These are phyloP conservation scores for Gymnorhina tibicen DNA, from an alignment of 2,113 vertebrate genomes.

Conservation along the genomic window DNA sequence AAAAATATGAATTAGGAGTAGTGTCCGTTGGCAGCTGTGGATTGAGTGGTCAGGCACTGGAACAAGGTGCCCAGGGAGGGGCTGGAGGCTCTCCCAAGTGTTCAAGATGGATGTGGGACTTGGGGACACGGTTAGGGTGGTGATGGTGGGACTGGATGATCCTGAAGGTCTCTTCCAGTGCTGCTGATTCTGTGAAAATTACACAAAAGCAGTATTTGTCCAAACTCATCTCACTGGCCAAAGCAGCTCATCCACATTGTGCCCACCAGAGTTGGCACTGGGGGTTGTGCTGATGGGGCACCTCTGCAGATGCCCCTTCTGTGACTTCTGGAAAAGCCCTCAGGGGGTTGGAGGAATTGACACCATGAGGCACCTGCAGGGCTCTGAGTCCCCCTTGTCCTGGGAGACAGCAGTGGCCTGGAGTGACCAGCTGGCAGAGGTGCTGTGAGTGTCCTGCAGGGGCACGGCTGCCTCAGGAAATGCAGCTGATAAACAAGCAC, in stretches of 20 bases:
- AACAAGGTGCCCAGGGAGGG: too few species aligned
- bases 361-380: rapidly evolving
- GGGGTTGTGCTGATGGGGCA: neutral
- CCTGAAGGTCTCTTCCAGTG: neutral
- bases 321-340: neutral
- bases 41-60: neutral
- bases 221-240: rapidly evolving
- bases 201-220: neutral
- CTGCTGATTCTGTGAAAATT: neutral
- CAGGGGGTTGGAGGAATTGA: rapidly evolving
- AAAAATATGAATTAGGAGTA: rapidly evolving
- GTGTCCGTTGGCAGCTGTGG: neutral
- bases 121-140: neutral
- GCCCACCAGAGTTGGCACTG: neutral
- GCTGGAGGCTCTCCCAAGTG: neutral
- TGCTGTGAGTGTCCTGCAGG: neutral
- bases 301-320: rapidly evolving
- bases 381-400: too few species aligned
- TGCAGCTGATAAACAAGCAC: neutral
- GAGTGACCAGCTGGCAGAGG: neutral
- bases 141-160: neutral
- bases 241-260: neutral
- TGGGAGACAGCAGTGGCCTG: neutral
- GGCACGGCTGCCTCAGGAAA: neutral
- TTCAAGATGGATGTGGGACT: neutral